Conservation (phyloP, 1,140 invertebrate genomes). For the Euschistus heros region DNA sequence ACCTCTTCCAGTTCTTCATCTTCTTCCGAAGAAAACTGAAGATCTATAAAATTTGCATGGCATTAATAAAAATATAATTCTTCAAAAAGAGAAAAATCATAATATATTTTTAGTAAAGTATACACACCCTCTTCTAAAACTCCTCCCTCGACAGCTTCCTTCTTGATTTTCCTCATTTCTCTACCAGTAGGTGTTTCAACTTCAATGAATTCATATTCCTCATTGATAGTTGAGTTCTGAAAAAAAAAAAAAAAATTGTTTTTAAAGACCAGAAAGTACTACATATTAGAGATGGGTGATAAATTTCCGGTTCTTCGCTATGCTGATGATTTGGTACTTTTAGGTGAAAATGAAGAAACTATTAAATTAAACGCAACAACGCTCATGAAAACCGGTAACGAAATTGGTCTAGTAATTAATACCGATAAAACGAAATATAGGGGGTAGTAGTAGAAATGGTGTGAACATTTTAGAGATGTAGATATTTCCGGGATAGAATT, state of each 20-base stretch:
- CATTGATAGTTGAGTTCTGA: conserved; percentile 48
- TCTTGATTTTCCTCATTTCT: conserved; percentile 33
- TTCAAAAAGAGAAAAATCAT: background rate
- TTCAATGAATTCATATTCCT: conserved; percentile 60
- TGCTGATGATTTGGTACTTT: no score
- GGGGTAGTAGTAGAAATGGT: no score
- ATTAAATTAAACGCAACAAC: no score
- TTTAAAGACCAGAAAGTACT: no score
- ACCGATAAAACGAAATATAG: no score
- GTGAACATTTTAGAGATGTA: no score
- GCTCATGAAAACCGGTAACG: no score
- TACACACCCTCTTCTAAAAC: conserved; percentile 47
- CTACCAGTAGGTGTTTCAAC: conserved; percentile 47
- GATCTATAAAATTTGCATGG: conserved; percentile 38
- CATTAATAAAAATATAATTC: background rate
- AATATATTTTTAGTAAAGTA: background rate
- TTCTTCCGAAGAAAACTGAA: conserved; percentile 62
- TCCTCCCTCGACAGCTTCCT: conserved; percentile 30
- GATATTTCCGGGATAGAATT: no score
- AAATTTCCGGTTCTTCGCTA: no score
- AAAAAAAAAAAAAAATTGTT: conserved; percentile 28
- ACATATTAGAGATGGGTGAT: no score
- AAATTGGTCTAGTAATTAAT: no score
- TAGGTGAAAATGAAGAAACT: no score
- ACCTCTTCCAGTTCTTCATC: conserved; percentile 52